These are phyloP conservation scores for Erebia ligea DNA, from an alignment of 2,888 invertebrate genomes.

Conservation along the genomic window DNA sequence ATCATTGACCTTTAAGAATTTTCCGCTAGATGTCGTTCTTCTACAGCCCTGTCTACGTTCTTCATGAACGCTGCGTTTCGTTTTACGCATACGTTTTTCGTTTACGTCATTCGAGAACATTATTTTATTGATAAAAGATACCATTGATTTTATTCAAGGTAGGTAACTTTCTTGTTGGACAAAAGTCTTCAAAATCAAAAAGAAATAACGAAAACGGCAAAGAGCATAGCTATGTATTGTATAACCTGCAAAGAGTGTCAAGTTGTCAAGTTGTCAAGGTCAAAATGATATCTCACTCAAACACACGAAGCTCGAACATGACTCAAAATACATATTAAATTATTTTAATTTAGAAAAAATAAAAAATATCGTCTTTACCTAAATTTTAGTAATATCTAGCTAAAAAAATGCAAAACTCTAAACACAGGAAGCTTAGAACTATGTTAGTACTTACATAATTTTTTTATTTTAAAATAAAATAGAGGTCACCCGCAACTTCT, in stretches of 20 bases:
- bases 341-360: too few relatives aligned
- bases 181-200: too few relatives aligned
- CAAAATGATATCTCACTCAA: not conserved
- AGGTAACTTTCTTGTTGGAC: too few relatives aligned
- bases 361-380: not conserved
- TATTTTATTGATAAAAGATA: too few relatives aligned
- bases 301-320: too few relatives aligned
- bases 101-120: not conserved
- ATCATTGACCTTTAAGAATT: not conserved
- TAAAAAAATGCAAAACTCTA: not conserved
- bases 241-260: too few relatives aligned
- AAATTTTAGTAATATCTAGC: not conserved
- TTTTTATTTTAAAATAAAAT: not conserved
- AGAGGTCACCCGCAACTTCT: too few relatives aligned
- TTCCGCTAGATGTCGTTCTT: conserved; percentile 5
- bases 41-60: too few relatives aligned
- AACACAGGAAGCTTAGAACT: conserved; percentile 4
- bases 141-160: too few relatives aligned
- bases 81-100: not conserved
- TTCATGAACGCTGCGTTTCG: not conserved
- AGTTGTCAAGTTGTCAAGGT: not conserved
- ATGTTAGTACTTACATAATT: conserved; percentile 12
- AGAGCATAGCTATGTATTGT: too few relatives aligned
- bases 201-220: too few relatives aligned
- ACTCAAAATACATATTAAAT: not conserved